Conservation (phyloP, 2,797 vertebrate genomes). For the Sparidentex hasta region DNA sequence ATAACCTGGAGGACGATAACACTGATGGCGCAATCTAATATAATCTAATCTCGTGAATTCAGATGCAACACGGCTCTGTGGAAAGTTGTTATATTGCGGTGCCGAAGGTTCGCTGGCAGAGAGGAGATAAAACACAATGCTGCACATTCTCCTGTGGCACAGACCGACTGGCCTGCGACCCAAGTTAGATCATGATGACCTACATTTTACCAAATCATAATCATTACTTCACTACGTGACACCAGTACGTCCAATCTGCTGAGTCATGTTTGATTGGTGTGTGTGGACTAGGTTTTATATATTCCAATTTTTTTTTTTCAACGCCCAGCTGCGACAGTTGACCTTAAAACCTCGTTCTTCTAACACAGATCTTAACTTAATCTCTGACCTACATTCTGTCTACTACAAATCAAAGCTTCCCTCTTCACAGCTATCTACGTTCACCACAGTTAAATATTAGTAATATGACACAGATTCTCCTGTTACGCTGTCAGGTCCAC, state of each 20-base stretch:
- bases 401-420: neutral
- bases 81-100: no score
- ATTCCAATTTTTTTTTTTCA: neutral
- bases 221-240: neutral
- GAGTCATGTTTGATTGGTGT: neutral
- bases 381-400: slow-evolving; percentile 9
- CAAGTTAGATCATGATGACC: neutral
- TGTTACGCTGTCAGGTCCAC: neutral
- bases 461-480: neutral
- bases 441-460: neutral
- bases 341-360: neutral
- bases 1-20: neutral
- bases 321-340: neutral
- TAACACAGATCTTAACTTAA: neutral
- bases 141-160: no score
- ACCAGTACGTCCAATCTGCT: neutral
- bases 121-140: no score
- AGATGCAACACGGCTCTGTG: no score
- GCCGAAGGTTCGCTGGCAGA: no score
- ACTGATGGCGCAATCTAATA: no score
- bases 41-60: no score
- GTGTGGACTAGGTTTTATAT: neutral
- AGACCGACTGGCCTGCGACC: neutral
- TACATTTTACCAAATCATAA: neutral
- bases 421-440: neutral